phyloP scores from a whole-genome alignment of 2,888 invertebrate genomes.

The Arrhopalites spinosus region DNA sequence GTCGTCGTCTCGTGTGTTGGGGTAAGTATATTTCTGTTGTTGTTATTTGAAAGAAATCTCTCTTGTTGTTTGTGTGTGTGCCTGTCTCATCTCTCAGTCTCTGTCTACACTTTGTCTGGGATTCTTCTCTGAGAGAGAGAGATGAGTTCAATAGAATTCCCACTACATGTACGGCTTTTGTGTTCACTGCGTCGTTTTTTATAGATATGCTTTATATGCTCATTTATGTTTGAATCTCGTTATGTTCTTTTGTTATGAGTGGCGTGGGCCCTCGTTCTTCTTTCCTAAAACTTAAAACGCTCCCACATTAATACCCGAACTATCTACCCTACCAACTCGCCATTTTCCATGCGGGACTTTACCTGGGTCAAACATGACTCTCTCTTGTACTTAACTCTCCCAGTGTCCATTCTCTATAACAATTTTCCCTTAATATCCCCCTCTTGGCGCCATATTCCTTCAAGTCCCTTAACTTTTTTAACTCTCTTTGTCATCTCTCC shows the following conservation, averaged over 20 bases:
- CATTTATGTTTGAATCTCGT: slow-evolving; percentile 2
- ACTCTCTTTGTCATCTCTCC: too few species aligned
- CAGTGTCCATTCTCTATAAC: too few species aligned
- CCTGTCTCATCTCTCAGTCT: neutral
- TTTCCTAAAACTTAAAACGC: slow-evolving; percentile 1
- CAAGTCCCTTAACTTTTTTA: too few species aligned
- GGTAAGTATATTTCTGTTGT: neutral
- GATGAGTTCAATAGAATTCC: slow-evolving; percentile 27
- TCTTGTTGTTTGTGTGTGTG: neutral
- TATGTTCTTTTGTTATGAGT: slow-evolving; percentile 1
- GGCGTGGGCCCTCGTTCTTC: slow-evolving; percentile 11
- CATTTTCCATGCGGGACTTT: slow-evolving; percentile 13
- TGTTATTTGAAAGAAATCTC: neutral
- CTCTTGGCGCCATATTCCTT: too few species aligned
- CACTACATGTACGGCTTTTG: slow-evolving; percentile 19
- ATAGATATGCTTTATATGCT: slow-evolving; percentile 5
- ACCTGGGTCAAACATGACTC: neutral
- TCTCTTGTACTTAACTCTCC: neutral
- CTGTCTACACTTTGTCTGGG: slow-evolving; percentile 1
- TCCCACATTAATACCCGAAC: neutral
- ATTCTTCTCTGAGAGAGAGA: neutral
- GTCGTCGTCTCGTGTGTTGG: too few species aligned
- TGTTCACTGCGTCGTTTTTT: slow-evolving; percentile 33
- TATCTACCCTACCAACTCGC: neutral
- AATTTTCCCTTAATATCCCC: neutral